Base-by-base conservation (phyloP, 37 sponge, comb jelly and placozoan species). In the Crambe crambe region DNA sequence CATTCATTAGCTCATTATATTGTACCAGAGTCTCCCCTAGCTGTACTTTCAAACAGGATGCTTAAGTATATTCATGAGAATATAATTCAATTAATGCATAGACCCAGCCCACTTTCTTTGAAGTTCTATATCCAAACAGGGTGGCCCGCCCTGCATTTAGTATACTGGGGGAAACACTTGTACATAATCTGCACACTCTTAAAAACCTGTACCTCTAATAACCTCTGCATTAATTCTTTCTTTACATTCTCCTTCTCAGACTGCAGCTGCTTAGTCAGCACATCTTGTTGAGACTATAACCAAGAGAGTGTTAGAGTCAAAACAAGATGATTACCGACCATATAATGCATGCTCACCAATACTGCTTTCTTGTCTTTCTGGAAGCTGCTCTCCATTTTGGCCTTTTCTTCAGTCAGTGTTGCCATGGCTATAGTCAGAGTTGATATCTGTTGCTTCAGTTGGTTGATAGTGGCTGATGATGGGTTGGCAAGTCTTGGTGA, bases 351-450 rank as follows among this genome's bases (percentile, higher is more conserved):
- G n/a, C 87, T 56, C 44, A 87, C 87, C 63, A 87, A 38, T 26
- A 80, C 34, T 23, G 83, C 63, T 58, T 84, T 96, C 83, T 96
- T 96, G 75, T 93, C 97, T 42, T 72, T 77, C 66, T 96, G 97
- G 79, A 91, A 96, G 37, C 63, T 68, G 20, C 77, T 44, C 76
- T 90, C 93, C 82, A 96, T 88, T 31, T 86, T 81, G 31, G 85
- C 43, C 60, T 96, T 96, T 67, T 93, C 91, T 56, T 85, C 91
- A 9, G 84, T 91, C 29, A 96, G 84, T 35, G 91, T 87, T 6
- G 86, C 87, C 58, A 96, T 61, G 38, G 97, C 67, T 30, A 65
- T 72, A 2, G 92, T 89, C 29, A 96, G 85, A 17, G 92, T 88
- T 0, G 81, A 30, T 29, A 95, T 39, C 77, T 83, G 90, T 36